Percentiles rank a stretch among this genome's conserved stretches.
phyloP scores from a whole-genome alignment of 2,797 vertebrate genomes.

The Macropodus opercularis region DNA sequence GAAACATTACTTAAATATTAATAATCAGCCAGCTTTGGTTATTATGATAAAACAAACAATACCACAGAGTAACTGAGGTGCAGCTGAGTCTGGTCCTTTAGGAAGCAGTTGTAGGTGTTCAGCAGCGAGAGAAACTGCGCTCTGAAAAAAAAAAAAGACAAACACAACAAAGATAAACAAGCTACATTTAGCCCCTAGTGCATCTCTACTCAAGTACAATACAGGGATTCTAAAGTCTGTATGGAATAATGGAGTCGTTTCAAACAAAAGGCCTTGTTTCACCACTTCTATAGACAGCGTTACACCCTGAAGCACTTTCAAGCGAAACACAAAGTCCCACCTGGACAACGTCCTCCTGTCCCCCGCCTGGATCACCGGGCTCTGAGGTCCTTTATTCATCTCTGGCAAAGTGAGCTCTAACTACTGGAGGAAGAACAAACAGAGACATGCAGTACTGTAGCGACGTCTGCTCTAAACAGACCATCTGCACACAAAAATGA shows the following conservation, averaged over 20 bases:
- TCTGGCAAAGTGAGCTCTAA: slow-evolving; percentile 31
- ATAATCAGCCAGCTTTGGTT: not conserved
- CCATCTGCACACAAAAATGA: not conserved
- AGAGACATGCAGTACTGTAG: not conserved
- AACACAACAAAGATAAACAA: slow-evolving; percentile 11
- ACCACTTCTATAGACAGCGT: not conserved
- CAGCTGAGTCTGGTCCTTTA: slow-evolving; percentile 88
- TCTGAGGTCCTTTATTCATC: slow-evolving; percentile 69
- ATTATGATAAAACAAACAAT: not conserved
- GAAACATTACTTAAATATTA: no score
- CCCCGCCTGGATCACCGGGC: slow-evolving; percentile 69
- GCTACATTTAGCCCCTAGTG: not conserved
- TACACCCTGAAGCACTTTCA: not conserved
- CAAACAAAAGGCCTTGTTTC: not conserved
- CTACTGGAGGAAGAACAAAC: slow-evolving; percentile 46
- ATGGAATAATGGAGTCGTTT: no score
- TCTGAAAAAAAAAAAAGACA: no score
- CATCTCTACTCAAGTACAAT: no score
- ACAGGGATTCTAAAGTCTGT: no score
- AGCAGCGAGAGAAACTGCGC: slow-evolving; percentile 86
- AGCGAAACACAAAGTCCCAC: slow-evolving; percentile 46
- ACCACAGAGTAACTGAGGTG: slow-evolving; percentile 87
- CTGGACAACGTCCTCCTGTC: slow-evolving; percentile 76
- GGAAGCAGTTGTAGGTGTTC: slow-evolving; percentile 91
- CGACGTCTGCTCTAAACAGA: not conserved